Percentiles rank a stretch among this genome's conserved stretches.
phyloP scores from a whole-genome alignment of 1,140 invertebrate genomes.

The Manduca sexta region DNA sequence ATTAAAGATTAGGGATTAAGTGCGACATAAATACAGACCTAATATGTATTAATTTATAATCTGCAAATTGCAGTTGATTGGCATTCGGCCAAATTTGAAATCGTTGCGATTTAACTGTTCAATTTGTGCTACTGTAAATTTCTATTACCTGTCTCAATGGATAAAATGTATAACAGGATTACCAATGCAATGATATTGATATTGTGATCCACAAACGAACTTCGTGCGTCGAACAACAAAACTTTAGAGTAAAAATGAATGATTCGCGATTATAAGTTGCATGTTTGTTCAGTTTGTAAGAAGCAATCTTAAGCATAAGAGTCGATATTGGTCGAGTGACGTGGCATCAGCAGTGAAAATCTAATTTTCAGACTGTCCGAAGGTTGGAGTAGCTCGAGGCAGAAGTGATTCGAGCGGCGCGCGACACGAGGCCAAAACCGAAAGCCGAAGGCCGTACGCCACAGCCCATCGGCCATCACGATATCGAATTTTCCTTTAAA shows the following conservation, averaged over 20 bases:
- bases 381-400: constrained; percentile 25
- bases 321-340: too few relatives aligned
- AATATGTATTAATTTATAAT: background rate
- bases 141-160: background rate
- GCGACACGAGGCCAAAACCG: background rate
- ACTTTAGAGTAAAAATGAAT: too few relatives aligned
- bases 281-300: background rate
- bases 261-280: too few relatives aligned
- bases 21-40: background rate
- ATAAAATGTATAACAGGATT: too few relatives aligned
- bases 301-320: too few relatives aligned
- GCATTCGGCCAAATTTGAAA: constrained; percentile 14
- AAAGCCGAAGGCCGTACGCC: too few relatives aligned
- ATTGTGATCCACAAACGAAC: too few relatives aligned
- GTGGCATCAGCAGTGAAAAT: constrained; percentile 37
- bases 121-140: constrained; percentile 5
- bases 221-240: too few relatives aligned
- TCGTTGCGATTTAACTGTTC: constrained; percentile 11
- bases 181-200: too few relatives aligned
- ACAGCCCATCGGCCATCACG: constrained; percentile 2
- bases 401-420: constrained; percentile 12
- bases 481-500: constrained; percentile 50
- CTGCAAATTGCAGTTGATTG: constrained; percentile 10
- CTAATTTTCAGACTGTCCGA: constrained; percentile 49
- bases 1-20: too few relatives aligned